Conservation (phyloP, 2,888 invertebrate species). For the Ectemnius continuus region DNA sequence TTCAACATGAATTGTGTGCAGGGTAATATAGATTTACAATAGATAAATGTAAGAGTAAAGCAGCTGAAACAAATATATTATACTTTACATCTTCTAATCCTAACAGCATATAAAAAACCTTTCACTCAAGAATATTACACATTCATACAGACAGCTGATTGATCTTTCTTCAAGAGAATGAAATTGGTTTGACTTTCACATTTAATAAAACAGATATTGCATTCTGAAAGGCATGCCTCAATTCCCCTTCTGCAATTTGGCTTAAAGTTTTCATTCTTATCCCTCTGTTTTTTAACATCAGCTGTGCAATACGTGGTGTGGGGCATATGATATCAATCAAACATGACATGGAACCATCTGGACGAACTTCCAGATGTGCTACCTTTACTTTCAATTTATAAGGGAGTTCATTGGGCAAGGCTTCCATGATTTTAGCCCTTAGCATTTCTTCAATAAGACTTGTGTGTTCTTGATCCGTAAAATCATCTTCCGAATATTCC, state of each 20-base stretch:
- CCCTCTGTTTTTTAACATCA: slow-evolving; percentile 84
- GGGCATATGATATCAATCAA: slow-evolving; percentile 84
- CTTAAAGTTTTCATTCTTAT: slow-evolving; percentile 85
- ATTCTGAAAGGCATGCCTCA: slow-evolving; percentile 66
- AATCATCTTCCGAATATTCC: slow-evolving; percentile 83
- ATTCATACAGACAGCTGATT: too few species aligned
- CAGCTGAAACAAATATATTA: background rate
- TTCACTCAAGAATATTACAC: background rate
- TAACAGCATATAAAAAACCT: background rate
- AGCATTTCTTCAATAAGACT: slow-evolving; percentile 86
- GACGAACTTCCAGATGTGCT: slow-evolving; percentile 83
- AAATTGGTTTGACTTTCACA: background rate
- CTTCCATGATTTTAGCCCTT: slow-evolving; percentile 90
- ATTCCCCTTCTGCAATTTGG: slow-evolving; percentile 61
- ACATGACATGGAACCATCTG: slow-evolving; percentile 80
- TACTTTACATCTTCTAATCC: slow-evolving; percentile 3
- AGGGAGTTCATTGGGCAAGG: slow-evolving; percentile 91
- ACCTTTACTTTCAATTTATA: slow-evolving; percentile 85
- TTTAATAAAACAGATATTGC: slow-evolving; percentile 62
- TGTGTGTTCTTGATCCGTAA: slow-evolving; percentile 87
- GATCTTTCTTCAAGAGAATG: background rate
- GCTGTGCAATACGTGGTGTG: slow-evolving; percentile 82
- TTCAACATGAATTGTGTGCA: too few species aligned
- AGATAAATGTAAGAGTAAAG: slow-evolving; percentile 2
- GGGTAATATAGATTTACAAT: background rate